Conservation (phyloP, 2,113 vertebrate genomes). For the Catharus fuscescens region DNA sequence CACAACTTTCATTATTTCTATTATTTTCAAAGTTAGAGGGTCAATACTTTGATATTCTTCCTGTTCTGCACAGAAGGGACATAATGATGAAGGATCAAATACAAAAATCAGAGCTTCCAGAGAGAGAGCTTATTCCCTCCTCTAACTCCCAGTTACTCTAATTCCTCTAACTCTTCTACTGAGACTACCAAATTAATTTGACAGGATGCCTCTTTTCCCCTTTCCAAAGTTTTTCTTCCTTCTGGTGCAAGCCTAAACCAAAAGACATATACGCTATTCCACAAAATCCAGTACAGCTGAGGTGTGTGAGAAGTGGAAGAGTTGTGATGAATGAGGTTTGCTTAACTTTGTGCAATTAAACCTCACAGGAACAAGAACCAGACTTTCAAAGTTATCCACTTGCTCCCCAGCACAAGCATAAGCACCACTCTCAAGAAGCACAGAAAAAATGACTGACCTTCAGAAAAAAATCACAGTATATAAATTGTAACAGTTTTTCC, state of each 20-base stretch:
- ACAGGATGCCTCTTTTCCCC: neutral
- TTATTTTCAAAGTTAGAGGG: neutral
- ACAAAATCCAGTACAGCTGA: neutral
- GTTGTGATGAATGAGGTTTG: neutral
- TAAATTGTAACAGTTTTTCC: neutral
- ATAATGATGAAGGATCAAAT: neutral
- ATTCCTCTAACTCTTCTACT: neutral
- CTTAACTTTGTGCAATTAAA: neutral
- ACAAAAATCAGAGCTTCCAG: neutral
- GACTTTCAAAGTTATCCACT: neutral
- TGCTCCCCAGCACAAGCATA: neutral
- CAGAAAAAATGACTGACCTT: neutral
- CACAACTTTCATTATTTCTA: neutral
- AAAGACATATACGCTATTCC: neutral
- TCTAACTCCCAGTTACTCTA: neutral
- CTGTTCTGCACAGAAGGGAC: neutral
- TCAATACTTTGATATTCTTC: neutral
- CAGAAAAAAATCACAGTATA: neutral
- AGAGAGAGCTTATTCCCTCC: neutral
- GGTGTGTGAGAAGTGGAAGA: neutral
- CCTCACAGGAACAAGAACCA: neutral
- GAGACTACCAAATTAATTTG: neutral
- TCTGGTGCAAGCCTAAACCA: neutral
- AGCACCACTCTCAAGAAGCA: neutral
- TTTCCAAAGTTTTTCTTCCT: neutral